A percentile compares a stretch with the other conserved stretches of the same genome.
These are phyloP conservation scores for Tortrix viridana DNA, from an alignment of 2,888 invertebrate genomes.

Conservation along the genomic window DNA sequence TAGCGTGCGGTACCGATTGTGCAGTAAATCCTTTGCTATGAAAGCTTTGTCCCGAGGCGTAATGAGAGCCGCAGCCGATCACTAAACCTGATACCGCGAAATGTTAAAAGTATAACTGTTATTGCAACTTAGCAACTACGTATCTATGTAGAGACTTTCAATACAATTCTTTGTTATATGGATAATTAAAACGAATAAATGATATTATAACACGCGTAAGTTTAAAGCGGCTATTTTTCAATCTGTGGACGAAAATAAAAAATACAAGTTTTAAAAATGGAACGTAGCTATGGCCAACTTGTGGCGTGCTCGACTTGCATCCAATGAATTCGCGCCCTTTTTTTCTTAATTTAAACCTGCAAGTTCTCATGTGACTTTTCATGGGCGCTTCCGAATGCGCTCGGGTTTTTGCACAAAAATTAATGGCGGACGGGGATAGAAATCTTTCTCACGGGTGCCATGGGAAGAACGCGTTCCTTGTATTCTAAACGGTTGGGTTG, in stretches of 20 bases:
- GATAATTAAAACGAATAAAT: too few species aligned
- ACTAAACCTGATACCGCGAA: slow-evolving; percentile 45
- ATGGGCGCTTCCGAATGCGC: slow-evolving; percentile 61
- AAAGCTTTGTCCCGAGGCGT: slow-evolving; percentile 53
- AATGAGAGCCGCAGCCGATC: slow-evolving; percentile 40
- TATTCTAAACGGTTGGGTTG: slow-evolving; percentile 40
- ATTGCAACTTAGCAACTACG: slow-evolving; percentile 11
- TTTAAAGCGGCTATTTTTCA: neutral
- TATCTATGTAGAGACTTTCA: neutral
- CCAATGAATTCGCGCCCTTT: slow-evolving; percentile 43
- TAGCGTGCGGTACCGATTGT: slow-evolving; percentile 44
- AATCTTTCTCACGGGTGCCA: slow-evolving; percentile 78
- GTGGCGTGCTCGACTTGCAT: slow-evolving; percentile 33
- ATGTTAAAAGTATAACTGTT: slow-evolving; percentile 45
- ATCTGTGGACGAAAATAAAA: neutral
- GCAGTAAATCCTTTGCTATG: slow-evolving; percentile 41
- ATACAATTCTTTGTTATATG: neutral
- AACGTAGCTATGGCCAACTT: neutral
- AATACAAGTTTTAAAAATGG: slow-evolving; percentile 20
- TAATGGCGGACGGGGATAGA: slow-evolving; percentile 71
- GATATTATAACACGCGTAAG: too few species aligned
- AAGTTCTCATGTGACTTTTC: slow-evolving; percentile 77
- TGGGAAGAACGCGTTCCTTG: slow-evolving; percentile 64
- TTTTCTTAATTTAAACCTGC: slow-evolving; percentile 55
- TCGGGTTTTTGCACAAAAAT: slow-evolving; percentile 72